Conservation (phyloP, 1,140 invertebrate species). For the Zelostemma sp. region DNA sequence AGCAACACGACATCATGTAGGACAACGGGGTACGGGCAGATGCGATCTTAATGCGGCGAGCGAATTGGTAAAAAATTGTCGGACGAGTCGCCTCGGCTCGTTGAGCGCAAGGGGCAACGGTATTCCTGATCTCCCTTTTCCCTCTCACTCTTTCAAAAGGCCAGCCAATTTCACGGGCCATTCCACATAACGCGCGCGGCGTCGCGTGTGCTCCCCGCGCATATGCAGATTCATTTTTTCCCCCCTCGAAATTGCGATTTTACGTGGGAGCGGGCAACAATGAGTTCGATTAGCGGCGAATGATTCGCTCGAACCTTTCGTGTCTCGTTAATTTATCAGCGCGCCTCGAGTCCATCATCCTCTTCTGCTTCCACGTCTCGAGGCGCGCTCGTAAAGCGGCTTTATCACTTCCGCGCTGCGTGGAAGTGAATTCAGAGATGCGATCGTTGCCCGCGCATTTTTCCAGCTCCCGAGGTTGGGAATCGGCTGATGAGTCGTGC, state of each 20-base stretch:
- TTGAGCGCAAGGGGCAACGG: background rate
- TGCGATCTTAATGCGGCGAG: conserved; percentile 3
- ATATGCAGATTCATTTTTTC: conserved; percentile 25
- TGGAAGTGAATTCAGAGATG: background rate
- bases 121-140: background rate
- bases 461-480: too few relatives aligned
- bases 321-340: conserved; percentile 13
- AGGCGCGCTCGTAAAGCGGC: conserved; percentile 18
- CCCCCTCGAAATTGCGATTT: conserved; percentile 23
- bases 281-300: conserved; percentile 47
- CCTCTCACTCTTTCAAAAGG: conserved; percentile 28
- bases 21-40: background rate
- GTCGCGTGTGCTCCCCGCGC: conserved; percentile 15
- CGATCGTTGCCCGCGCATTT: conserved; percentile 2
- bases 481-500: too few relatives aligned
- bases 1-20: background rate
- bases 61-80: conserved; percentile 17
- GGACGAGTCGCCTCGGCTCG: conserved; percentile 7
- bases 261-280: conserved; percentile 49
- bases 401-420: conserved; percentile 28
- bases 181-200: conserved; percentile 38
- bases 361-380: background rate
- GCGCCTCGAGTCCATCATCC: conserved; percentile 14
- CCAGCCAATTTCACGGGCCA: conserved; percentile 52
- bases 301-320: conserved; percentile 31